Base-by-base conservation (phyloP, 2,888 invertebrate genomes). In the Halictus ligatus region DNA sequence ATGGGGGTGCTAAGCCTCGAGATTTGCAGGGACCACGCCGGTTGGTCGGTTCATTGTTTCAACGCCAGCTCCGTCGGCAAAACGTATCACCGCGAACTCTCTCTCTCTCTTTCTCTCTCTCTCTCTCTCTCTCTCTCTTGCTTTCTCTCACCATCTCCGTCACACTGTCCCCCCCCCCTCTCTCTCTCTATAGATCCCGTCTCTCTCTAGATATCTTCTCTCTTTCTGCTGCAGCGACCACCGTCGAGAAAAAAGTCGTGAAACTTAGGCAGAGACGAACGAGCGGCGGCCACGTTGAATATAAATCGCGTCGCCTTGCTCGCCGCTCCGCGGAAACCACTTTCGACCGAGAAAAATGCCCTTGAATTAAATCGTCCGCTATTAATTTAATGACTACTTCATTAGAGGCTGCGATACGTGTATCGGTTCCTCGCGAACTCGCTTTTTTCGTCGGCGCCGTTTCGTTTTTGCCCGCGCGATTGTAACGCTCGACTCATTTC, bases 11-110 rank as follows among this genome's bases (percentile, higher is more conserved):
- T 94, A 94, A 95, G 94, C 94, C 93, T 79, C 86, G 93, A 94
- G 95, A 94, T 95, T 95, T 95, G 93, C 93, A 90, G 88, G 89
- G 89, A 91, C 89, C 92, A 90, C 91, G 90, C 90, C 92, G 95
- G 94, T 95, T 95, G 95, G 94, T 95, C 91, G 94, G 94, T 94
- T 95, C 94, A 95, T 95, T 95, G 94, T 95, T 95, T 95, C 94
- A 93, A 92, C 94, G 91, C 91, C 91, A 79, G 90, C 88, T 91
- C 87, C 86, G 88, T 78, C 84, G 85, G 84, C 74, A 86, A 90
- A 91, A 92, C 89, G 89, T 91, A 89, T 92, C 88, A 86, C 89
- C 89, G 69, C 77, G 64, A 77, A n/a, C 29, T 54, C n/a, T 67
- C 75, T 84, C 84, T 54, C 69, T 83, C 80, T 83, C 80, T 76